Percentiles rank a stretch among this genome's conserved stretches.
Conservation (phyloP, 2,797 vertebrate species). For the Poeciliopsis presidionis region DNA sequence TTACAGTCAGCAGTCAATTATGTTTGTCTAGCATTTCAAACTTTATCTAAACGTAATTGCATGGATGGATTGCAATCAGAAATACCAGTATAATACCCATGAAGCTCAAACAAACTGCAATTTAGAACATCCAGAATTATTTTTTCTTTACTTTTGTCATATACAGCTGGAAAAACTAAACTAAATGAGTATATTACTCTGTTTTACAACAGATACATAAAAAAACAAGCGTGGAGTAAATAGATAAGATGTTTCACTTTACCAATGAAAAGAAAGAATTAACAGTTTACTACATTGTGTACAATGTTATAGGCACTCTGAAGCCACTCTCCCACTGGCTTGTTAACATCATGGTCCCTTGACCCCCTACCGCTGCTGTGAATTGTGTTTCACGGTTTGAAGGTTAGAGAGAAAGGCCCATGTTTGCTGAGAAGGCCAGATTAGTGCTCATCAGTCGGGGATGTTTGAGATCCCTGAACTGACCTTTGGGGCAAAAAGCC, state of each 20-base stretch:
- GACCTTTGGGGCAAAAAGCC: slow-evolving; percentile 82
- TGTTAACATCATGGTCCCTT: slow-evolving; percentile 54
- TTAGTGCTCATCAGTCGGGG: slow-evolving; percentile 90
- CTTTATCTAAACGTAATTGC: not conserved
- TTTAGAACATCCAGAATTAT: not conserved
- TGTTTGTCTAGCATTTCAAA: not conserved
- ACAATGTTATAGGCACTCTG: slow-evolving; percentile 14
- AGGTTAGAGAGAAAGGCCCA: slow-evolving; percentile 72
- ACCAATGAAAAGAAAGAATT: slow-evolving; percentile 10
- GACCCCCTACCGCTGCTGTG: slow-evolving; percentile 65
- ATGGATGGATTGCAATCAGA: not conserved
- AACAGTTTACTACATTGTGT: slow-evolving; percentile 16
- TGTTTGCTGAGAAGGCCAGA: slow-evolving; percentile 82
- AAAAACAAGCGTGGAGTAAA: not conserved
- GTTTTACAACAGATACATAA: not conserved
- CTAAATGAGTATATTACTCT: not conserved
- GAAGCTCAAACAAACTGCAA: not conserved
- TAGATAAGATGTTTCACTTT: not conserved
- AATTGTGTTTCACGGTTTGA: slow-evolving; percentile 76
- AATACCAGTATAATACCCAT: not conserved
- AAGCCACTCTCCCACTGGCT: slow-evolving; percentile 40
- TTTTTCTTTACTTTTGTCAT: not conserved
- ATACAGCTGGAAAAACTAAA: not conserved
- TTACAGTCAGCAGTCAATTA: not conserved
- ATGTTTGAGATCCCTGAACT: slow-evolving; percentile 80